Base-by-base conservation (phyloP, 2,113 vertebrate species). In the Forbesichthys agassizii region DNA sequence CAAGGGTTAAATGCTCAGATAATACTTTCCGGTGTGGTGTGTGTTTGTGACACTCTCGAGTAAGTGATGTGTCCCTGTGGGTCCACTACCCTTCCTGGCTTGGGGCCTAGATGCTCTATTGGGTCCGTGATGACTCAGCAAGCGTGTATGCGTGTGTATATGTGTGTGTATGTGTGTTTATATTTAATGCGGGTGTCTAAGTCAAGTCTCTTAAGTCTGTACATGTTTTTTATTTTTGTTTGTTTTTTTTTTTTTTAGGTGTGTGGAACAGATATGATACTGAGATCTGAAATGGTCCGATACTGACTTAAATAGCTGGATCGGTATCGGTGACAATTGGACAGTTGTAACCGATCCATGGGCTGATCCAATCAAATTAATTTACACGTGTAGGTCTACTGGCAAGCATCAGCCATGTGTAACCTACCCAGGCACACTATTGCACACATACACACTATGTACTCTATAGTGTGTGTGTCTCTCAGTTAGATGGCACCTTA, bases 81-180 rank as follows among this genome's bases (percentile, higher is more conserved):
- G 47, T 6, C 14, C 14, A 3, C 27, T 33, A 16, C 12, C 36
- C 65, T 54, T 69, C 54, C 65, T 83, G 78, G 80, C 73, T 69
- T 16, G 0, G 48, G 58, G 74, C 76, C 76, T 59, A 61, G 79
- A 62, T 67, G 64, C 64, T 64, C 68, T 18, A 73, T 56, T 77
- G 69, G 73, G 77, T 71, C 70, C 61, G 65, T 1, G 61, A 71
- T 82, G 84, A 82, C 67, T 82, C 81, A 80, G 79, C 84, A 70
- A 60, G n/a, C 53, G 18, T 58, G 36, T 70, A 20, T 48, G 33
- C 49, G 65, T 36, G 64, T 46, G 12, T 65, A 20, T 64, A 27
- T 65, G 27, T 65, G 63, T 65, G 13, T 59, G 57, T 59, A 33
- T 59, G 33, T 59, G 57, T 59, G 57, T 42, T 27, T 36, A 33